Conservation (phyloP, 2,113 vertebrate genomes). For the Centropus bengalensis region DNA sequence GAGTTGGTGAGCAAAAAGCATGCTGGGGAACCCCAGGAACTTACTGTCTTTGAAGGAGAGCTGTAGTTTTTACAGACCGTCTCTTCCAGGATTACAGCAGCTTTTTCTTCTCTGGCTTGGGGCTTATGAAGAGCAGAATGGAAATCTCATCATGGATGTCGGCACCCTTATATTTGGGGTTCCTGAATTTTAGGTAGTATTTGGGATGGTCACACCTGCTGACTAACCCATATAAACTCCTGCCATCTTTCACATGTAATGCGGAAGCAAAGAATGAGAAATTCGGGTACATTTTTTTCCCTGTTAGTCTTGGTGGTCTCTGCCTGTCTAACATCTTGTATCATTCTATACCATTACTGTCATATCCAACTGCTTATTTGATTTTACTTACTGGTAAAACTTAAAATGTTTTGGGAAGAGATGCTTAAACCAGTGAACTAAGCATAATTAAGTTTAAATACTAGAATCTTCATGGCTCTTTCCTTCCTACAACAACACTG, state of each 20-base stretch:
- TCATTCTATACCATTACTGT: neutral
- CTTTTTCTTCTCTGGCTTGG: neutral
- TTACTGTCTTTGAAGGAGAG: neutral
- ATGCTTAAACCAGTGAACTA: neutral
- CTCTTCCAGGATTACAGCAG: neutral
- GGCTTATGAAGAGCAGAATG: neutral
- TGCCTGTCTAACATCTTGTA: neutral
- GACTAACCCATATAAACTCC: neutral
- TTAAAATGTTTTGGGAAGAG: neutral
- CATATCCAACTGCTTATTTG: neutral
- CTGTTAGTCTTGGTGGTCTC: neutral
- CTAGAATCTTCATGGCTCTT: neutral
- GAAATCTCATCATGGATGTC: neutral
- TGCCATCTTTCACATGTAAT: neutral
- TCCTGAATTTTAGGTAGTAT: neutral
- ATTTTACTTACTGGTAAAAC: neutral
- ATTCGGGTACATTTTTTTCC: neutral
- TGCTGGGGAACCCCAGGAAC: neutral
- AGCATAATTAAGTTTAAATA: neutral
- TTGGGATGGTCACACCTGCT: neutral
- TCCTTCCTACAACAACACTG: neutral
- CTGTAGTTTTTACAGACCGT: neutral
- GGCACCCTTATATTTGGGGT: neutral
- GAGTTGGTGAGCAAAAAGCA: neutral
- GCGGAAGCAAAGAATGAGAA: neutral